These are phyloP conservation scores for Trichogramma evanescens DNA, from an alignment of 2,888 invertebrate species.

Conservation along the genomic window DNA sequence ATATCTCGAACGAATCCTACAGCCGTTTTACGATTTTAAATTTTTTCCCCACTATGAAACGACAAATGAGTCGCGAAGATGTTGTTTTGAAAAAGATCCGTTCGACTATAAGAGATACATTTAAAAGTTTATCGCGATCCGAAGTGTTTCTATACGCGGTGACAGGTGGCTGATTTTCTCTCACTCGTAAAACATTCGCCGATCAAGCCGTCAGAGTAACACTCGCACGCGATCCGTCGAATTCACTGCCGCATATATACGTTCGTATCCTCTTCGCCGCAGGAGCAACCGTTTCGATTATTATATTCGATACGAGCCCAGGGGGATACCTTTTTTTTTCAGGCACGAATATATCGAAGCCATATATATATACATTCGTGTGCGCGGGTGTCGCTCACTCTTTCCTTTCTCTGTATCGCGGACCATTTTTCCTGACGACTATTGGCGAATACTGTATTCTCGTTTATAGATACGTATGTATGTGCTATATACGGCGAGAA, in stretches of 20 bases:
- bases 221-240: not conserved
- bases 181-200: conserved; percentile 27
- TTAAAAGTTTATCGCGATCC: conserved; percentile 22
- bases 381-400: not conserved
- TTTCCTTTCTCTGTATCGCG: not conserved
- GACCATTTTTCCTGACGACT: not conserved
- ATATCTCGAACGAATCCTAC: too few species aligned
- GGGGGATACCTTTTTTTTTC: conserved; percentile 6
- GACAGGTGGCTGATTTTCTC: conserved; percentile 23
- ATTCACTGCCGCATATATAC: not conserved
- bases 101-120: not conserved
- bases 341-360: conserved; percentile 1
- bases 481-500: not conserved
- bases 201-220: conserved; percentile 12
- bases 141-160: conserved; percentile 2
- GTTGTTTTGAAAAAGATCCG: too few species aligned
- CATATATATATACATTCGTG: conserved; percentile 11
- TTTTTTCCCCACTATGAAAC: too few species aligned
- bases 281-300: conserved; percentile 13
- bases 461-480: too few species aligned
- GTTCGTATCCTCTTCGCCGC: not conserved
- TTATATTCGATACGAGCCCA: conserved; percentile 13
- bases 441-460: not conserved
- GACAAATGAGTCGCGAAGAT: too few species aligned
- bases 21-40: too few species aligned